phyloP scores from a whole-genome alignment of 2,797 vertebrate genomes.

The Protosalanx chinensis region DNA sequence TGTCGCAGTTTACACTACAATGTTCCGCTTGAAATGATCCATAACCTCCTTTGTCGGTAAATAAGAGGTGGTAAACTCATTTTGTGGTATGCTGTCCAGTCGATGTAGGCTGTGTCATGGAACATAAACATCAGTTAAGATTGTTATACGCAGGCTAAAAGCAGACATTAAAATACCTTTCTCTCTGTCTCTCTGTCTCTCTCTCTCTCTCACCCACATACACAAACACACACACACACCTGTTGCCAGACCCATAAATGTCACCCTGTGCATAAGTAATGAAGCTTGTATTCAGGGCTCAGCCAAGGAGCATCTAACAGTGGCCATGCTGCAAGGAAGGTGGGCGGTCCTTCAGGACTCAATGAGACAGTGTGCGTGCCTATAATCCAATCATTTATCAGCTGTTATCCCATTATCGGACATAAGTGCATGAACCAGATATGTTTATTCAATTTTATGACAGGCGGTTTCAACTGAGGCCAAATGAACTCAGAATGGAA shows the following conservation, averaged over 20 bases:
- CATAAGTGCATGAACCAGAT: slow-evolving; percentile 14
- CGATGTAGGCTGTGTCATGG: not conserved
- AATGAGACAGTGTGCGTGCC: slow-evolving; percentile 22
- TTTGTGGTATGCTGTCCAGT: not conserved
- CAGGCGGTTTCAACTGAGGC: slow-evolving; percentile 25
- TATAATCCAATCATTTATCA: slow-evolving; percentile 24
- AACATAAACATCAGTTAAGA: not conserved
- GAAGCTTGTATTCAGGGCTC: slow-evolving; percentile 68
- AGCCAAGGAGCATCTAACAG: slow-evolving; percentile 76
- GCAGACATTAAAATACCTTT: not conserved
- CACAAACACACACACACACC: slow-evolving; percentile 52
- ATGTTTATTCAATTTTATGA: slow-evolving; percentile 41
- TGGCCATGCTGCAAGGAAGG: slow-evolving; percentile 56
- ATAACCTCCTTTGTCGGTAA: too few species aligned
- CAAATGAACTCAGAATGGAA: slow-evolving; percentile 43
- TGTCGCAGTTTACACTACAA: not conserved
- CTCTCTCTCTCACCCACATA: slow-evolving; percentile 1
- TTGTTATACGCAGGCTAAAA: slow-evolving; percentile 2
- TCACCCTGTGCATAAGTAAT: slow-evolving; percentile 77
- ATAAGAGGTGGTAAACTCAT: not conserved
- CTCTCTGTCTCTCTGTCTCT: not conserved
- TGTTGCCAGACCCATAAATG: slow-evolving; percentile 60
- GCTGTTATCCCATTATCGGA: slow-evolving; percentile 17
- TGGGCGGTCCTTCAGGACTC: slow-evolving; percentile 49
- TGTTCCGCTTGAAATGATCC: not conserved